Evolutionary conservation across 2,113 vertebrate species (phyloP).

Genomic region (Mustela lutreola): DNA sequence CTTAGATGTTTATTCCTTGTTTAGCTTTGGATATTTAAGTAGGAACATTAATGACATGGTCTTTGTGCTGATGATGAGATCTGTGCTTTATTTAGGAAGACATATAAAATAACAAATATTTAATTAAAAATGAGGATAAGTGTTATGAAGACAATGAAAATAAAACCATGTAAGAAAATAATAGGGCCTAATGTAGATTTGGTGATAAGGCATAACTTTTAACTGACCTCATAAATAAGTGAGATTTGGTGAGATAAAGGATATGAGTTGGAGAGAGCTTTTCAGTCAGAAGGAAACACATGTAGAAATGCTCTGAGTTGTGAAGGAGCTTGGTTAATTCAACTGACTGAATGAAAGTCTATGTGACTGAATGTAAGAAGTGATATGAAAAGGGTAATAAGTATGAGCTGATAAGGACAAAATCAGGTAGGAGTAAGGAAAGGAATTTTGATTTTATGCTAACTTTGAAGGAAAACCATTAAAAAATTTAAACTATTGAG

Average conservation of each 20-base stretch:
- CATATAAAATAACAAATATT: neutral
- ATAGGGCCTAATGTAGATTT: neutral
- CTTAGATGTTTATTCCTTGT: too few species aligned
- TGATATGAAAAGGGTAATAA: neutral
- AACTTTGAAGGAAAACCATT: neutral
- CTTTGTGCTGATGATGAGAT: too few species aligned
- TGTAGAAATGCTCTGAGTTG: neutral
- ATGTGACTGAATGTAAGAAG: neutral
- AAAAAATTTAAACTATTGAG: neutral
- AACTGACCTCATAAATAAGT: neutral
- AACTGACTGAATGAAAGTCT: neutral
- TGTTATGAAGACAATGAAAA: constrained; percentile 19
- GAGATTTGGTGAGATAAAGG: neutral
- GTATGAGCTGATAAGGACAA: neutral
- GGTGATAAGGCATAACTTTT: neutral
- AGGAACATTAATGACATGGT: too few species aligned
- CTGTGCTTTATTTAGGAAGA: too few species aligned
- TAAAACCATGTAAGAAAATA: neutral
- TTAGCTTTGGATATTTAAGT: too few species aligned
- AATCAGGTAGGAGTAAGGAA: neutral
- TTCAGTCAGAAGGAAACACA: neutral
- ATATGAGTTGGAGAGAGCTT: neutral
- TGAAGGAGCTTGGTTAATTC: neutral
- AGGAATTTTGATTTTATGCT: constrained; percentile 29
- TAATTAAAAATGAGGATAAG: neutral